Conservation (phyloP, 2,797 vertebrate genomes). For the Micrastur ruficollis region DNA sequence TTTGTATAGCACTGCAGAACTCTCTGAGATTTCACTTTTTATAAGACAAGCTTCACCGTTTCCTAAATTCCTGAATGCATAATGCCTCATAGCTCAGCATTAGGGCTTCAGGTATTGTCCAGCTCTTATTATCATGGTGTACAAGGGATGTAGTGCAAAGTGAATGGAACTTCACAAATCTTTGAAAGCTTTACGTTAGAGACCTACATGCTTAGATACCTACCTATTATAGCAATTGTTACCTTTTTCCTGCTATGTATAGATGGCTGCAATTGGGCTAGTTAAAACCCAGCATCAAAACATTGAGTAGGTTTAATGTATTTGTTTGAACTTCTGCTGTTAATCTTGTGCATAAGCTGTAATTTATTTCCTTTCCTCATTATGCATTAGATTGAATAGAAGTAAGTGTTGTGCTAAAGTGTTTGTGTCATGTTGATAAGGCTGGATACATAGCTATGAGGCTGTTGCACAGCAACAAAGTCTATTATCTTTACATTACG, state of each 20-base stretch:
- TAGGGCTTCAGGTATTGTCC: background rate
- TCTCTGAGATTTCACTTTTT: background rate
- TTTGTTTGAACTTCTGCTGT: background rate
- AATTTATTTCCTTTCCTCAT: slow-evolving; percentile 9
- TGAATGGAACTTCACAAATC: background rate
- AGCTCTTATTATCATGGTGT: background rate
- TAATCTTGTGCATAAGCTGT: background rate
- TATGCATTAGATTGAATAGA: background rate
- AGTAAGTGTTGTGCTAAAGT: background rate
- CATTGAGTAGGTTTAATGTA: background rate
- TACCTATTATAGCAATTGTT: background rate
- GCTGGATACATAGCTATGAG: background rate
- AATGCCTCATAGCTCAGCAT: background rate
- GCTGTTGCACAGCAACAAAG: background rate
- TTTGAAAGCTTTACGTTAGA: background rate
- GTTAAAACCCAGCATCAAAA: background rate
- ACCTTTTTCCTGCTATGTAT: background rate
- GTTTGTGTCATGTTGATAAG: background rate
- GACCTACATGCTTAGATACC: background rate
- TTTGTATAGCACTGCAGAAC: background rate
- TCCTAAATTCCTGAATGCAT: background rate
- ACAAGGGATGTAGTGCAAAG: background rate
- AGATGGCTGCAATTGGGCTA: background rate
- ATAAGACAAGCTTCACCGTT: background rate
- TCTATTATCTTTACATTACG: background rate